A percentile compares a stretch with the other conserved stretches of the same genome.
Evolutionary conservation across 2,113 vertebrate genomes (phyloP).

Genomic region (Chaetodon auriga): DNA sequence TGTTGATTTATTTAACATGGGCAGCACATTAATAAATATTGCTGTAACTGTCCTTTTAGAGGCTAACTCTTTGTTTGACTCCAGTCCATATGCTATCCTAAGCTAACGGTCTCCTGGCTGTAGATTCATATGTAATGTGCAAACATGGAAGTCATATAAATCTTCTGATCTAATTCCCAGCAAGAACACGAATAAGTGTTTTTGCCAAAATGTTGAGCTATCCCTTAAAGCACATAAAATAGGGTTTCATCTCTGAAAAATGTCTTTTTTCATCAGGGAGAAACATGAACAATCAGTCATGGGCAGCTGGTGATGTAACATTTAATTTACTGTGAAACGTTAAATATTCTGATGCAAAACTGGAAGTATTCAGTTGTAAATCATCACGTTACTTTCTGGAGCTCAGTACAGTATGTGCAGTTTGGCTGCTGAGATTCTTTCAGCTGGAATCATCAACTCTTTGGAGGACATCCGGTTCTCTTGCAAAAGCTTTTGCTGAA

Average conservation of each 20-base stretch:
- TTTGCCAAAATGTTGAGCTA: background rate
- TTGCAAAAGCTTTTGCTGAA: background rate
- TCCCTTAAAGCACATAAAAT: background rate
- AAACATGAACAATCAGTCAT: background rate
- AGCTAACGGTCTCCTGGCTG: background rate
- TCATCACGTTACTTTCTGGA: background rate
- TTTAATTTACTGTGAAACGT: background rate
- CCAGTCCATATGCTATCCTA: background rate
- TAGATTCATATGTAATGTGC: background rate
- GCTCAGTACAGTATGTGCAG: slow-evolving; percentile 11
- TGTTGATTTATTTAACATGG: too few relatives aligned
- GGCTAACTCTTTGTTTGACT: too few relatives aligned
- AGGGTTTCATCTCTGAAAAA: too few relatives aligned
- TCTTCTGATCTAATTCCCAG: background rate
- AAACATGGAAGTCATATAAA: too few relatives aligned
- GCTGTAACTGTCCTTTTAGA: too few relatives aligned
- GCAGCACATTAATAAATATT: too few relatives aligned
- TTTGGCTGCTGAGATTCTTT: slow-evolving; percentile 15
- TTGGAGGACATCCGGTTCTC: background rate
- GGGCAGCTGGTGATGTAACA: background rate
- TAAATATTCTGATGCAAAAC: slow-evolving; percentile 35
- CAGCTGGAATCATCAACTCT: background rate
- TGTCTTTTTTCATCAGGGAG: background rate
- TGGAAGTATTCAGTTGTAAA: slow-evolving; percentile 19
- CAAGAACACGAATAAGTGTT: background rate